These are phyloP conservation scores for Streptopelia turtur DNA, from an alignment of 2,797 vertebrate genomes.

Conservation along the genomic window DNA sequence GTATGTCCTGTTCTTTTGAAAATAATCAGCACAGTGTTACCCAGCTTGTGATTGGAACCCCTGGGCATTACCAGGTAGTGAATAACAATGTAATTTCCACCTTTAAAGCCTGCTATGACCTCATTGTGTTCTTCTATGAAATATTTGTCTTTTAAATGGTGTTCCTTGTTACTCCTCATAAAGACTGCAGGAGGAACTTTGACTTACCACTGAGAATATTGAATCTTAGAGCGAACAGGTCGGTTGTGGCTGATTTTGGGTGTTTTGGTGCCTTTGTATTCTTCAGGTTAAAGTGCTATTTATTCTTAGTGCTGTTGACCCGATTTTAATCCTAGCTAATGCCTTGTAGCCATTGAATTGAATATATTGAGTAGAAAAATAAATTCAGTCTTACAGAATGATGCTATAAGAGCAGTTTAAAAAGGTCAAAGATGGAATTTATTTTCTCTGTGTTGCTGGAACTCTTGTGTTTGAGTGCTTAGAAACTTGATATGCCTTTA, in stretches of 20 bases:
- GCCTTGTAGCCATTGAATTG: conserved; percentile 2
- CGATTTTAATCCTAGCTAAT: conserved; percentile 49
- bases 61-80: neutral
- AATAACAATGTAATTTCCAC: neutral
- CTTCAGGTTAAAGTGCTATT: conserved; percentile 38
- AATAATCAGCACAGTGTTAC: neutral
- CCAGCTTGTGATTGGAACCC: neutral
- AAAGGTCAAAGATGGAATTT: conserved; percentile 62
- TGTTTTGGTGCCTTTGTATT: neutral
- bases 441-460: neutral
- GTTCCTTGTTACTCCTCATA: neutral
- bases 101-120: neutral
- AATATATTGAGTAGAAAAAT: conserved; percentile 36
- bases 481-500: conserved; percentile 7
- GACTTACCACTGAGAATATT: neutral
- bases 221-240: neutral
- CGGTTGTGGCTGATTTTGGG: neutral
- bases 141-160: neutral
- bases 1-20: neutral
- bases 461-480: neutral
- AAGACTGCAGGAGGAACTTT: neutral
- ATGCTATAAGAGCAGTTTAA: neutral
- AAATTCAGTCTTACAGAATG: conserved; percentile 13
- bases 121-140: neutral
- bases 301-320: conserved; percentile 48